Base-by-base conservation (phyloP, 2,113 vertebrate species). In the Phodopus roborovskii region DNA sequence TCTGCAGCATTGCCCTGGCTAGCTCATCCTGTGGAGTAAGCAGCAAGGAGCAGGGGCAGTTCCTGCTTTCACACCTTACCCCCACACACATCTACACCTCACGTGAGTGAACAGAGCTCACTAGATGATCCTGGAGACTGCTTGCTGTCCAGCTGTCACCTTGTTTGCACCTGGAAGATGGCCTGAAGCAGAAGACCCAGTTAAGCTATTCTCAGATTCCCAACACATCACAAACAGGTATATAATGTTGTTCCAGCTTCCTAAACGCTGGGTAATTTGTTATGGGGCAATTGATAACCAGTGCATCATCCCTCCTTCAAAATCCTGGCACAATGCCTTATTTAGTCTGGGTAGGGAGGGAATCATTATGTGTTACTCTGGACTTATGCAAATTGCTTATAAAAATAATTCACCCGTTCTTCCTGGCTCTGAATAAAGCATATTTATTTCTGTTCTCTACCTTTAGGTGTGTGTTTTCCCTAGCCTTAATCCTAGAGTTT, bases 311-410 rank as follows among this genome's bases (percentile, higher is more conserved):
- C 50, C 20, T 45, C 24, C 68, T 73, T 82, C 15, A 66, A 71
- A 92, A 92, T 83, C 88, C 73, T 82, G n/a, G 36, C 45, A 58
- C 30, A 88, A 28, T 33, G 60, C 74, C 28, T 96, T 22, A 70
- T 70, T 53, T 82, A n/a, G 17, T 77, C 42, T 81, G 28, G 30
- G 13, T 22, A 77, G 12, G 11, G 74, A 77, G 12, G 11, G 74
- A 93, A 33, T 89, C 16, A 36, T 71, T 50, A 50, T 42, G 11
- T 66, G 3, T 53, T 48, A 50, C 42, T 92, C 77, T 45, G 36
- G 42, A 56, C 15, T 48, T 39, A 42, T 5, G 26, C 64, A 71
- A 90, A 92, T 13, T 83, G 20, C n/a, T 89, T 42, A 89, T 48
- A n/a, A 82, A 85, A 95, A 75, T 58, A 28, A 70, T 62, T 50